Evolutionary conservation across 2,797 vertebrate species (phyloP).

Genomic region (Centroberyx gerrardi): DNA sequence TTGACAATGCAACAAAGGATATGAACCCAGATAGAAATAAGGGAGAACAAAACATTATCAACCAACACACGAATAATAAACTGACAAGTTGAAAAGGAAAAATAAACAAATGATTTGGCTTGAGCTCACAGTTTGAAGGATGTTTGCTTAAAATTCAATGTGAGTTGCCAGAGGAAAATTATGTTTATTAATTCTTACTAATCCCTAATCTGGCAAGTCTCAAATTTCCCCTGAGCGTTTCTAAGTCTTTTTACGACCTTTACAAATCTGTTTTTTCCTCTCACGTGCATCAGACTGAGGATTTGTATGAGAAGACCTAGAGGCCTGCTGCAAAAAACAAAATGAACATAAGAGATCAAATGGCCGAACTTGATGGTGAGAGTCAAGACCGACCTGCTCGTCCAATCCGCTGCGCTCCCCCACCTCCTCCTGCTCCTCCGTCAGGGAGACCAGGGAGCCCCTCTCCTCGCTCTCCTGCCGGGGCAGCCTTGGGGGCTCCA

Average conservation of each 20-base stretch:
- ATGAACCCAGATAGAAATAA: neutral
- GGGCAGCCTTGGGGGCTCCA: slow-evolving; percentile 78
- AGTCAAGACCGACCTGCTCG: slow-evolving; percentile 84
- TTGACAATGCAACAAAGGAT: neutral
- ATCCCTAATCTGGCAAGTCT: slow-evolving; percentile 57
- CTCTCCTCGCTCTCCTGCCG: slow-evolving; percentile 84
- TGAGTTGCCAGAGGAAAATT: slow-evolving; percentile 37
- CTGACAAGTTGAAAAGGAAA: slow-evolving; percentile 43
- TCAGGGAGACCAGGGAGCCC: slow-evolving; percentile 91
- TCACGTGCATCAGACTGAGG: slow-evolving; percentile 30
- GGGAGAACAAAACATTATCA: slow-evolving; percentile 22
- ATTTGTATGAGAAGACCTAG: slow-evolving; percentile 23
- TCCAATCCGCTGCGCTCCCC: slow-evolving; percentile 81
- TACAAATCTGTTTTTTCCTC: slow-evolving; percentile 36
- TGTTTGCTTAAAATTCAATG: slow-evolving; percentile 39
- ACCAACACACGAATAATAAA: slow-evolving; percentile 52
- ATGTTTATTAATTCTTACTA: slow-evolving; percentile 61
- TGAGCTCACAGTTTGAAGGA: slow-evolving; percentile 16
- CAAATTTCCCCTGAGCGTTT: slow-evolving; percentile 43
- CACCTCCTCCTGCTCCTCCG: slow-evolving; percentile 89
- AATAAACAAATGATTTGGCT: slow-evolving; percentile 32
- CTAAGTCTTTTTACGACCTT: slow-evolving; percentile 38
- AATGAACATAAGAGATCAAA: slow-evolving; percentile 34
- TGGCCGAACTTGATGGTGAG: slow-evolving; percentile 18
- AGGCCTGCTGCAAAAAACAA: slow-evolving; percentile 5